Base-by-base conservation (phyloP, 2,888 invertebrate species). In the Macaria notata region DNA sequence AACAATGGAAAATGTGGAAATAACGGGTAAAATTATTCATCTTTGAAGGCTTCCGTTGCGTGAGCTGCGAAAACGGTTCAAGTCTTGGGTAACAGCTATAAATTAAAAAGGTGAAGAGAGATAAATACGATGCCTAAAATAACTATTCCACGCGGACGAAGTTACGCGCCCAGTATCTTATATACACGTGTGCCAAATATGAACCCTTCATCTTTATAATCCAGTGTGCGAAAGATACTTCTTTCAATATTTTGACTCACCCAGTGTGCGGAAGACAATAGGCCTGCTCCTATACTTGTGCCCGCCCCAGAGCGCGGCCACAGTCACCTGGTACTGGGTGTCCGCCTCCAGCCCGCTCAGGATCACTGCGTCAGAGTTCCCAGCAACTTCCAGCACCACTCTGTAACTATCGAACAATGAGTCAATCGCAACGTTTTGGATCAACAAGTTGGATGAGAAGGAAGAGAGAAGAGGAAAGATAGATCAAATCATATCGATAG, bases 301-400 rank as follows among this genome's bases (percentile, higher is more conserved):
- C 59, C 96, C 96, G 71, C 94, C 94, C 92, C 95, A 95, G 64
- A 97, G 94, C 54, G 97, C 97, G 61, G 96, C 96, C 51, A 97
- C 96, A 3, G 96, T 95, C 62, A 97, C 93, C 73, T 97, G 97
- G 83, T 97, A 97, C 88, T 97, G 96, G 31, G 97, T 97, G 84
- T 96, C 96, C 30, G 97, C 95, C 79, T 95, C 94, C 65, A 97
- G 92, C 47, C 95, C 95, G 79, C 94, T 95, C 79, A 97, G 88
- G 66, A 96, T 95, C 71, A 97, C 96, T 64, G 96, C 96, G 83
- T 96, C 96, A 63, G 96, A 96, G 91, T 96, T 97, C 70, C 97
- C 96, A 72, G 97, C 97, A 84, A 97, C 96, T 86, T 96, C 95
- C 93, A 96, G 93, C 92, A 97, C 96, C 93, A 97, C 96, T 94